Conservation (phyloP, 2,888 invertebrate genomes). For the Schrankia costaestrigalis region DNA sequence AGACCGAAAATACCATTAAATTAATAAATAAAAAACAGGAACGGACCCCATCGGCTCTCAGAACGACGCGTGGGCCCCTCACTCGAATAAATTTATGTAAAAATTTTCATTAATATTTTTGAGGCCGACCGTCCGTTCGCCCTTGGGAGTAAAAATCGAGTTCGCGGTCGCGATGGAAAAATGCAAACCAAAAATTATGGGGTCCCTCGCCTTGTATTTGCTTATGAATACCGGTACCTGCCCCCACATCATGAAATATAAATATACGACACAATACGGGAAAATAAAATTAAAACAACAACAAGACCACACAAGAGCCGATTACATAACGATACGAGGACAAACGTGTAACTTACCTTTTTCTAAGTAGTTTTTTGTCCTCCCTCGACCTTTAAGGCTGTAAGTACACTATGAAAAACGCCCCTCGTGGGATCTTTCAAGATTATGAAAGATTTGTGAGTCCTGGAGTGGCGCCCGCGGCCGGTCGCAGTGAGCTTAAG, state of each 20-base stretch:
- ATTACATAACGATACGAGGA: constrained; percentile 31
- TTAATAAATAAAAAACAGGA: constrained; percentile 80
- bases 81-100: constrained; percentile 81
- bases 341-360: constrained; percentile 37
- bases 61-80: constrained; percentile 71
- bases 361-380: constrained; percentile 40
- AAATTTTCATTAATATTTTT: constrained; percentile 81
- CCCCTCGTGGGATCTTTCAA: constrained; percentile 68
- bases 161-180: constrained; percentile 80
- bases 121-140: constrained; percentile 75
- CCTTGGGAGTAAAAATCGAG: constrained; percentile 78
- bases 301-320: constrained; percentile 38
- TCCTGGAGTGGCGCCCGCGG: constrained; percentile 65
- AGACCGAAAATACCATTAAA: constrained; percentile 80
- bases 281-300: constrained; percentile 68
- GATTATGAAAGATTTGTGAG: constrained; percentile 82
- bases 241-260: constrained; percentile 55
- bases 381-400: constrained; percentile 41
- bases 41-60: constrained; percentile 65
- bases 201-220: constrained; percentile 78
- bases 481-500: constrained; percentile 74
- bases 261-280: constrained; percentile 62
- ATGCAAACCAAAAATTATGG: constrained; percentile 81
- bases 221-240: constrained; percentile 75
- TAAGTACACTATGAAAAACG: constrained; percentile 68